Base-by-base conservation (phyloP, 2,113 vertebrate genomes). In the Oreochromis aureus region DNA sequence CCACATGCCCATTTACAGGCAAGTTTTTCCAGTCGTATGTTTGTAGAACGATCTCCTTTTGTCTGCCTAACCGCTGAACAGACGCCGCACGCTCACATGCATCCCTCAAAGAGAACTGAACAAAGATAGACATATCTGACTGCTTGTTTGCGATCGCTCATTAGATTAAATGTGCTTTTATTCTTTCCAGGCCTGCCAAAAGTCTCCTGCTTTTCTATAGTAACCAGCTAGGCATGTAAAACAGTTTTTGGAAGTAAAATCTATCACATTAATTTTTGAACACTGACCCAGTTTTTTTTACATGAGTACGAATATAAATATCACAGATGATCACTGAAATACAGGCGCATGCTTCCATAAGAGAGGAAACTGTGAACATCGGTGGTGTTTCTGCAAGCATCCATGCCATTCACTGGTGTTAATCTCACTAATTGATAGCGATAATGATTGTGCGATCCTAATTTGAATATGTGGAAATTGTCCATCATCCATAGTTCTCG, bases 191-290 rank as follows among this genome's bases (percentile, higher is more conserved):
- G 61, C 39, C 44, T 46, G 12, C 12, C 32, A 59, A 82, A 86
- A 76, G 79, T 83, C 55, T 81, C 11, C 55, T n/a, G 13, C 34
- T 81, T 36, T 85, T 27, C 58, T 10, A 44, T n/a, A 58, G 63
- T 87, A 66, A 78, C 63, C 18, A 56, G 48, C 44, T 36, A 53
- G 81, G 88, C 44, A 44, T 88, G 24, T 46, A 83, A 91, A 87
- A 88, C 11, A 81, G 61, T 81, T 94, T 76, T 94, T 88, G 59
- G 76, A 90, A 88, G 89, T 86, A 55, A 92, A 91, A 90, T 82
- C 66, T 76, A 80, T 82, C 54, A 32, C 93, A 94, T 95, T 71
- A 93, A 93, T 93, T 61, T 94, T 95, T 95, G 6, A 95, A 92
- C 86, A 85, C 56, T 87, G 89, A 86, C 92, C 89, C 84, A 90